These are phyloP conservation scores for Masnerella sp. DNA, from an alignment of 2,888 invertebrate species.

Conservation along the genomic window DNA sequence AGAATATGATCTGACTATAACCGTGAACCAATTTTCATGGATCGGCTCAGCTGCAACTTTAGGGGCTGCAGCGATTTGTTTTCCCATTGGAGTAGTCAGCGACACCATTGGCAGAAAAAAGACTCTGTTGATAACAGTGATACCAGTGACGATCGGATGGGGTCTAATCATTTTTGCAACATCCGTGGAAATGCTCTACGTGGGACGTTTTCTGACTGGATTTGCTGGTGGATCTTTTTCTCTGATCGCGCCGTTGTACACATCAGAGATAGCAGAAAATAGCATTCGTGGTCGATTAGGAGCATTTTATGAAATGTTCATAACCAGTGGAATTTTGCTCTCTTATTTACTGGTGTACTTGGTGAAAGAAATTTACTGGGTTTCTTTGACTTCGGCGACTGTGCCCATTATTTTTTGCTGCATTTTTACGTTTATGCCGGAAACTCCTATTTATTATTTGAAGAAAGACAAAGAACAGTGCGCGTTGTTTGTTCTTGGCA, in stretches of 20 bases:
- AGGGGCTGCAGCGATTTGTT: constrained; percentile 10
- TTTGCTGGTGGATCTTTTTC: constrained; percentile 18
- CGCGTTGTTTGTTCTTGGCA: background rate
- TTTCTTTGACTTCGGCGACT: constrained; percentile 2
- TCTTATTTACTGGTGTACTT: constrained; percentile 5
- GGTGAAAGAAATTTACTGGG: constrained; percentile 9
- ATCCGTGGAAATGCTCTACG: constrained; percentile 15
- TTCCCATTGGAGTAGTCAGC: constrained; percentile 36
- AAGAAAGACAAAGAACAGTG: constrained; percentile 17
- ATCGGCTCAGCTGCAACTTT: constrained; percentile 19
- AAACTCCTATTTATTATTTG: constrained; percentile 36
- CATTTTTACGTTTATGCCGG: constrained; percentile 33
- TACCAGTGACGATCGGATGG: constrained; percentile 36
- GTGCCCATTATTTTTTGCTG: constrained; percentile 30
- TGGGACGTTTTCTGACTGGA: constrained; percentile 30
- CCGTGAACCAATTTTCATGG: constrained; percentile 26
- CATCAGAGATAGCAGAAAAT: constrained; percentile 24
- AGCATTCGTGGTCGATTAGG: constrained; percentile 26
- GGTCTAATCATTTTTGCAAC: constrained; percentile 28
- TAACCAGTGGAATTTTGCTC: constrained; percentile 9
- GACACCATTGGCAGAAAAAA: constrained; percentile 29
- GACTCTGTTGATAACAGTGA: constrained; percentile 14
- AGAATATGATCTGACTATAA: constrained; percentile 11
- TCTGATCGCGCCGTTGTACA: constrained; percentile 20
- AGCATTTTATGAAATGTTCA: constrained; percentile 18